phyloP scores from a whole-genome alignment of 1,140 invertebrate species.

The Plectus sambesii region DNA sequence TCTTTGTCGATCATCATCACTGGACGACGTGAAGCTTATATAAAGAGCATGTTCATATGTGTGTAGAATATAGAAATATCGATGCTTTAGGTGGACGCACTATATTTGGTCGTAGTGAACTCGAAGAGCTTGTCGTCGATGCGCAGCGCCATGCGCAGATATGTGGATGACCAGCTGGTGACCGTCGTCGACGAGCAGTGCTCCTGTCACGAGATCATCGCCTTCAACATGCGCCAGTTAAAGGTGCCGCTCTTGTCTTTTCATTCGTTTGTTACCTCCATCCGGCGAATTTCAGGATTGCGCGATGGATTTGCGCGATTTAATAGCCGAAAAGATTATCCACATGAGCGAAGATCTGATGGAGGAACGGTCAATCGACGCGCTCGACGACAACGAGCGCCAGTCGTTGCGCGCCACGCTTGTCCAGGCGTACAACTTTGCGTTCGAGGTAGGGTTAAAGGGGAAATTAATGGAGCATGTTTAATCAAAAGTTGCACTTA shows the following conservation, averaged over 20 bases:
- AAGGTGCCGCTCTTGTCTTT: not conserved
- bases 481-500: no score
- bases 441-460: conserved; percentile 62
- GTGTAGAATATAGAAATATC: no score
- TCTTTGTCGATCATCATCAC: no score
- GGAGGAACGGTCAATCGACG: conserved; percentile 44
- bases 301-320: conserved; percentile 55
- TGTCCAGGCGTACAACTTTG: conserved; percentile 72
- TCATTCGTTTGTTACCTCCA: not conserved
- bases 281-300: conserved; percentile 51
- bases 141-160: not conserved
- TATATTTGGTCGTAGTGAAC: not conserved
- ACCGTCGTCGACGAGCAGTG: not conserved
- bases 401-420: conserved; percentile 62
- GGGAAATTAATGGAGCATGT: no score
- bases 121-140: not conserved
- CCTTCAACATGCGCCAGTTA: not conserved
- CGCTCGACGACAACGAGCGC: conserved; percentile 54
- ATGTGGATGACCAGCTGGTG: not conserved
- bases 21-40: no score
- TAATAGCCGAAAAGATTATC: no score
- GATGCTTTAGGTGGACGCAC: not conserved
- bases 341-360: conserved; percentile 51
- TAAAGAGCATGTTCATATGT: no score
- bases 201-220: not conserved